Base-by-base conservation (phyloP, 1,140 invertebrate genomes). In the Oreohelix idahoensis region DNA sequence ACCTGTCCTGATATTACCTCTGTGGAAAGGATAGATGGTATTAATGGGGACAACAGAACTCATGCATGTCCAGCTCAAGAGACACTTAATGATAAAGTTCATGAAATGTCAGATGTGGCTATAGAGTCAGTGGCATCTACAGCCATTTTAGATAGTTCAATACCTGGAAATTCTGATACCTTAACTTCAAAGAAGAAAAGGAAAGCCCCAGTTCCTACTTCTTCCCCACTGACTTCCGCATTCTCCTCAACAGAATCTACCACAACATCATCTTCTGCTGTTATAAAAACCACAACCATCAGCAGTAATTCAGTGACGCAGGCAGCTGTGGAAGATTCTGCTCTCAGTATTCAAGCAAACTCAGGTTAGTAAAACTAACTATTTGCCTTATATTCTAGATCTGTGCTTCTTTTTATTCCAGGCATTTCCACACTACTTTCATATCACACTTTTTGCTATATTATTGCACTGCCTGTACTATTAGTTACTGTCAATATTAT, bases 1-100 rank as follows among this genome's bases (percentile, higher is more conserved):
- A 89, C 87, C 39, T 87, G 87, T 39, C 71, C 86, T 75, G 89
- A 88, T 84, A 87, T 85, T 58, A 87, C 84, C 76, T 91, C 89
- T 73, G 88, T 86, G 83, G 89, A 87, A 83, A 92, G 89, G 82
- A 84, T 83, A 39, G 88, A 86, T 58, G 84, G 86, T 51, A 79
- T 84, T 15, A 89, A 85, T 86, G 86, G 86, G 1, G 89, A 89
- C 66, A 89, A 86, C 83, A 87, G 85, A 0, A 86, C 88, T 23
- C 80, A 85, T 15, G 85, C 89, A 36, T 87, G 86, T 1, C 85
- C 89, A 10, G 49, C 75, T 78, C 53, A 15, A 77, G 83, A 53
- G 70, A 83, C 36, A 66, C 70, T 38, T 63, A 84, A 35, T 32
- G 15, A 70, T 29, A 49, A 74, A 42, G 2, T 82, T 5, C 71